phyloP scores from a whole-genome alignment of 2,888 invertebrate species.

The Ceriagrion tenellum region DNA sequence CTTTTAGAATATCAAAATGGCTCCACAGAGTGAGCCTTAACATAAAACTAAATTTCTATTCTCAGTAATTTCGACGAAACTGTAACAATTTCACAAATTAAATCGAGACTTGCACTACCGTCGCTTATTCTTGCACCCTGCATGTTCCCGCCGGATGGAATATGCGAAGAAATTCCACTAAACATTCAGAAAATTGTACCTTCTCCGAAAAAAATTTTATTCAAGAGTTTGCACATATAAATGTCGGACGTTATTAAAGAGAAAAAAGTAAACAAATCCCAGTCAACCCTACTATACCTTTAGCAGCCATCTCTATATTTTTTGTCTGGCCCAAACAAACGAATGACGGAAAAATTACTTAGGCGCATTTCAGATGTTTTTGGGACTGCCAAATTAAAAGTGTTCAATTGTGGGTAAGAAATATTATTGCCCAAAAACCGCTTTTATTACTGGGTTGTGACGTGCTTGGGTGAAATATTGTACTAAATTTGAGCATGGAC shows the following conservation, averaged over 20 bases:
- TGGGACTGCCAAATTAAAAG: too few species aligned
- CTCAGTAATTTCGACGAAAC: not conserved
- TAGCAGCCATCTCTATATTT: slow-evolving; percentile 31
- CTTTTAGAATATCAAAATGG: not conserved
- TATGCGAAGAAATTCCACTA: slow-evolving; percentile 31
- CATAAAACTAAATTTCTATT: not conserved
- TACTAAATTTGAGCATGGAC: too few species aligned
- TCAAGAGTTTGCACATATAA: not conserved
- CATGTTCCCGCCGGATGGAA: slow-evolving; percentile 1
- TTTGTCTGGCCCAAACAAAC: not conserved
- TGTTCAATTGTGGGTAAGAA: too few species aligned
- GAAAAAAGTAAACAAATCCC: not conserved
- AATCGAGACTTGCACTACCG: not conserved
- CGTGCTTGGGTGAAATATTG: too few species aligned
- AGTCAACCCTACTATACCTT: slow-evolving; percentile 15
- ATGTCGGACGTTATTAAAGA: not conserved
- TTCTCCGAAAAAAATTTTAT: not conserved
- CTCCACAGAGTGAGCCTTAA: not conserved
- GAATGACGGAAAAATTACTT: not conserved
- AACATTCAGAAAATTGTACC: slow-evolving; percentile 2
- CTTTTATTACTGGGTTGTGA: too few species aligned
- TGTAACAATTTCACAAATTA: not conserved
- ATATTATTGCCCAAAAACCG: too few species aligned
- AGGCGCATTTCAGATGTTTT: too few species aligned
- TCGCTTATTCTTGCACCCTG: slow-evolving; percentile 26